These are phyloP conservation scores for Narcine bancroftii DNA, from an alignment of 2,113 vertebrate genomes.

Conservation along the genomic window DNA sequence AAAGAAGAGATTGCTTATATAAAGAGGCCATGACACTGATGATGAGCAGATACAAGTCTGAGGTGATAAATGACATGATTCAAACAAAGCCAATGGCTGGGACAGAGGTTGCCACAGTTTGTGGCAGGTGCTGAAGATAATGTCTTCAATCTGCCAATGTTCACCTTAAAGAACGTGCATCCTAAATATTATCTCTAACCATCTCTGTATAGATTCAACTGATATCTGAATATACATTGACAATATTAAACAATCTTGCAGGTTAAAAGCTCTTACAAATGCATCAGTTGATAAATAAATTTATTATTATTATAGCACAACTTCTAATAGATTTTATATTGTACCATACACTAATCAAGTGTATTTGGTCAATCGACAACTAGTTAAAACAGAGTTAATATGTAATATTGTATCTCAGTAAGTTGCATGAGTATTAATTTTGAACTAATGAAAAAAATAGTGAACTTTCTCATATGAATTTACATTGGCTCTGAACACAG, in stretches of 20 bases:
- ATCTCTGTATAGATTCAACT: neutral
- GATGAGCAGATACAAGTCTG: neutral
- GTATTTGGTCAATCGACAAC: neutral
- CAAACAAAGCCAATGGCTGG: neutral
- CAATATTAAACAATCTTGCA: neutral
- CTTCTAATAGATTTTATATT: neutral
- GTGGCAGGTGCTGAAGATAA: neutral
- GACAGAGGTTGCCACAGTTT: neutral
- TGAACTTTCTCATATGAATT: neutral
- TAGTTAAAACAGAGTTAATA: neutral
- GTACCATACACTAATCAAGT: neutral
- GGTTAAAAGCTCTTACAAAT: neutral
- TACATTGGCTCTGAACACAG: neutral
- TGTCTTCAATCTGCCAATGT: neutral
- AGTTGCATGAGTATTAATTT: neutral
- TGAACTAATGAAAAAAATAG: neutral
- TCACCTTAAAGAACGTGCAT: neutral
- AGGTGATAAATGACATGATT: neutral
- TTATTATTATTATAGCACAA: neutral
- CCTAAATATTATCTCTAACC: neutral
- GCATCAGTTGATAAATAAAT: too few relatives aligned
- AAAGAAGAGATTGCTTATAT: neutral
- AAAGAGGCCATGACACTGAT: neutral
- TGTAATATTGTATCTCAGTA: neutral
- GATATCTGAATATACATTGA: neutral